A percentile compares a stretch with the other conserved stretches of the same genome.
Evolutionary conservation across 2,888 invertebrate species (phyloP).

Genomic region (Drosophila anomelani): DNA sequence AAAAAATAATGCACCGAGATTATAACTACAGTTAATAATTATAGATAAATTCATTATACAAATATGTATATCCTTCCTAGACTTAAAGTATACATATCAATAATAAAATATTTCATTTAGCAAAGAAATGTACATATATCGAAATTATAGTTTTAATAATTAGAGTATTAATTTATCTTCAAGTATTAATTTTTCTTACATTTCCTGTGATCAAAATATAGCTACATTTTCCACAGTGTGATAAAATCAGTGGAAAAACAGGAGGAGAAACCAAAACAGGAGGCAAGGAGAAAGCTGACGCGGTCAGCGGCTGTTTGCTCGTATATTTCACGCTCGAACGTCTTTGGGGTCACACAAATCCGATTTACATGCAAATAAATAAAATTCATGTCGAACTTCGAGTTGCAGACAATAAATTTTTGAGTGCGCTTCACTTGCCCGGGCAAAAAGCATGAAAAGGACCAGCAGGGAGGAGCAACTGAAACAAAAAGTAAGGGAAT

Average conservation of each 20-base stretch:
- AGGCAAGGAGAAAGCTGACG: constrained; percentile 21
- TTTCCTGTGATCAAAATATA: background rate
- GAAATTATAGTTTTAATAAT: background rate
- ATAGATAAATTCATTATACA: no score
- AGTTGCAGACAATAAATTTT: constrained; percentile 80
- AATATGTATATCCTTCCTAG: no score
- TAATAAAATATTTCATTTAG: background rate
- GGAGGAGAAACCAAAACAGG: background rate
- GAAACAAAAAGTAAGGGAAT: constrained; percentile 28
- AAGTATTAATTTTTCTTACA: background rate
- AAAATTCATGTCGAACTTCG: constrained; percentile 80
- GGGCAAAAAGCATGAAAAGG: constrained; percentile 26
- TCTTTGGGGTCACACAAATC: constrained; percentile 81
- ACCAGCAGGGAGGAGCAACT: constrained; percentile 6
- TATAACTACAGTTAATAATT: background rate
- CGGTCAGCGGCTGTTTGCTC: constrained; percentile 56
- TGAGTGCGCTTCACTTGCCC: constrained; percentile 68
- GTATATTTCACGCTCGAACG: constrained; percentile 72
- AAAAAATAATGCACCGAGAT: constrained; percentile 5
- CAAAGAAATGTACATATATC: background rate
- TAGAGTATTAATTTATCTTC: background rate
- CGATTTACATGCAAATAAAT: constrained; percentile 83
- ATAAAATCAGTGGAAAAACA: constrained; percentile 11
- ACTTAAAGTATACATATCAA: no score
- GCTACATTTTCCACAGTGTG: background rate